Evolutionary conservation across 2,113 vertebrate species (phyloP).

Genomic region (Galbula dea): DNA sequence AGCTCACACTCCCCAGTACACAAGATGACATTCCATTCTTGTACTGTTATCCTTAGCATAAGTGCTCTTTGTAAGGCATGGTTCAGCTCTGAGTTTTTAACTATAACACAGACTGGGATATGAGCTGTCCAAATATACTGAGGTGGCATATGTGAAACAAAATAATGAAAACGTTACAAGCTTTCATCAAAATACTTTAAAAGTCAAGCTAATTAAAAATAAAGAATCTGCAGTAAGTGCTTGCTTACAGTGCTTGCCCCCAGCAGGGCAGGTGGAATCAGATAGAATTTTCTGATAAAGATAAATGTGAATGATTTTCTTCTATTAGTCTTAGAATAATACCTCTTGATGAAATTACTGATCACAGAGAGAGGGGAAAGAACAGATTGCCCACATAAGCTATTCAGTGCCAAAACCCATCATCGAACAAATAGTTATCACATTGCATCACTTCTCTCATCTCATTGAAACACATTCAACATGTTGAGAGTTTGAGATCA

Average conservation of each 20-base stretch:
- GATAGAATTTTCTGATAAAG: background rate
- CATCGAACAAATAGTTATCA: background rate
- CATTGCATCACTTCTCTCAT: background rate
- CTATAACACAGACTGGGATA: background rate
- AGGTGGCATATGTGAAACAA: background rate
- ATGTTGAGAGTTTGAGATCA: background rate
- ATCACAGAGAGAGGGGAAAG: background rate
- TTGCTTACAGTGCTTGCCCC: background rate
- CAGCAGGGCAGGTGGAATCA: too few relatives aligned
- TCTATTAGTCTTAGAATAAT: background rate
- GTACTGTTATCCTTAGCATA: background rate
- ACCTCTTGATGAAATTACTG: background rate
- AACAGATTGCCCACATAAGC: rapidly evolving
- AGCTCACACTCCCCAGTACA: background rate
- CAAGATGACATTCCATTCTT: background rate
- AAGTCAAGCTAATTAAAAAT: background rate
- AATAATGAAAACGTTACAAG: background rate
- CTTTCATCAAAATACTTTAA: background rate
- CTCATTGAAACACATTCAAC: background rate
- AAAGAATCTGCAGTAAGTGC: background rate
- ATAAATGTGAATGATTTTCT: background rate
- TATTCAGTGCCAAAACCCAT: background rate
- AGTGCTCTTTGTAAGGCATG: background rate
- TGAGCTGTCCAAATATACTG: background rate
- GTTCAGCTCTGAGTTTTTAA: background rate